Percentiles rank a stretch among this genome's conserved stretches.
Evolutionary conservation across 2,113 vertebrate species (phyloP).

Genomic region (Callopanchax toddi): DNA sequence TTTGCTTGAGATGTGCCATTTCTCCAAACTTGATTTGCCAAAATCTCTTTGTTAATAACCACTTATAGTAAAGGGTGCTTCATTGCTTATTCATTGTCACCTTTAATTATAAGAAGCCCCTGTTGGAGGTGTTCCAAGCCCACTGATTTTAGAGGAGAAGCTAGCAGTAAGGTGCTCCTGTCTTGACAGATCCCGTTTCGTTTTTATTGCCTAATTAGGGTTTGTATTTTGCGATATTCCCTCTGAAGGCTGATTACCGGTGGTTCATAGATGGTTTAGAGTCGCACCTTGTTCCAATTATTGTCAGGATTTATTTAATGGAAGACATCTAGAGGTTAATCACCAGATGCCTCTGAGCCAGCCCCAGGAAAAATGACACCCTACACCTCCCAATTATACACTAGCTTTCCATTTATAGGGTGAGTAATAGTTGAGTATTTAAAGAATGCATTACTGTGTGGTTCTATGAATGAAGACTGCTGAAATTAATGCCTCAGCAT

Average conservation of each 20-base stretch:
- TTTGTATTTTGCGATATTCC: constrained; percentile 36
- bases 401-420: constrained; percentile 11
- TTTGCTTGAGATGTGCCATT: no score
- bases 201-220: constrained; percentile 58
- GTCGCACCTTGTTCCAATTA: constrained; percentile 66
- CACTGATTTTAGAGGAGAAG: background rate
- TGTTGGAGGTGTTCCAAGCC: constrained; percentile 1
- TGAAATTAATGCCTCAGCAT: background rate
- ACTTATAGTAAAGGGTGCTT: no score
- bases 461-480: background rate
- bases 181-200: constrained; percentile 30
- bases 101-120: background rate
- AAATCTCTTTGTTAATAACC: no score
- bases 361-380: constrained; percentile 50
- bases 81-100: no score
- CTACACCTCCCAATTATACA: background rate
- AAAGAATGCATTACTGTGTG: background rate
- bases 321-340: constrained; percentile 69
- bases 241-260: constrained; percentile 40
- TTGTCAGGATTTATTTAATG: constrained; percentile 63
- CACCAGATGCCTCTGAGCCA: constrained; percentile 54
- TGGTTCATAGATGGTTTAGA: constrained; percentile 42
- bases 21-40: no score
- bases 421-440: constrained; percentile 1
- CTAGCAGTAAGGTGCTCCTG: constrained; percentile 2